Conservation (phyloP, 1,140 invertebrate genomes). For the Dinoponera quadriceps region DNA sequence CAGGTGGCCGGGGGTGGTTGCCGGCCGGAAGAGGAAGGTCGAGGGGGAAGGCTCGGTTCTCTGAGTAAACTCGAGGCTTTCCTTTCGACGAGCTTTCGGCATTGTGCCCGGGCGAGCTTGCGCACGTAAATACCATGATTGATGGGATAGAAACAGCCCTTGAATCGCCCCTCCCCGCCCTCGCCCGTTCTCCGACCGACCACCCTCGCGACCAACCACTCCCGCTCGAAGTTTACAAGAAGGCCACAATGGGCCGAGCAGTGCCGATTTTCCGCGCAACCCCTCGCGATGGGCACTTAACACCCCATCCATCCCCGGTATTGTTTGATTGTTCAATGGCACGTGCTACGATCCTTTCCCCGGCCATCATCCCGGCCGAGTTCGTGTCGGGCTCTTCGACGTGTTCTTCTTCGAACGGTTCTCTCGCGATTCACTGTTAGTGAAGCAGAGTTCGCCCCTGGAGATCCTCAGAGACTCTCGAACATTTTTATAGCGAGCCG, state of each 20-base stretch:
- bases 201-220: slow-evolving; percentile 47
- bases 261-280: slow-evolving; percentile 73
- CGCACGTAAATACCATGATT: slow-evolving; percentile 80
- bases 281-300: slow-evolving; percentile 65
- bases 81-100: slow-evolving; percentile 74
- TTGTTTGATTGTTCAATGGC: slow-evolving; percentile 70
- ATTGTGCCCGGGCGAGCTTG: slow-evolving; percentile 69
- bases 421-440: slow-evolving; percentile 30
- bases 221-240: slow-evolving; percentile 75
- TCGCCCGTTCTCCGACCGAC: slow-evolving; percentile 30
- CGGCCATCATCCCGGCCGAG: neutral
- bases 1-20: slow-evolving; percentile 25
- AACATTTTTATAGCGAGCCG: slow-evolving; percentile 41
- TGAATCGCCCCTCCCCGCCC: slow-evolving; percentile 63
- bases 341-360: slow-evolving; percentile 33
- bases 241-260: slow-evolving; percentile 73
- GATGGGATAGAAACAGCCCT: slow-evolving; percentile 78
- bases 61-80: slow-evolving; percentile 72
- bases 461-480: slow-evolving; percentile 19
- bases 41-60: slow-evolving; percentile 33
- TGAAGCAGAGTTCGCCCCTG: slow-evolving; percentile 8
- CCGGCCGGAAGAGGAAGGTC: neutral
- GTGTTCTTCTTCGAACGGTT: slow-evolving; percentile 3
- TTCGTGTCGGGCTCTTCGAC: neutral
- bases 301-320: slow-evolving; percentile 55